Conservation (phyloP, 2,888 invertebrate species). For the Philereme vetulata region DNA sequence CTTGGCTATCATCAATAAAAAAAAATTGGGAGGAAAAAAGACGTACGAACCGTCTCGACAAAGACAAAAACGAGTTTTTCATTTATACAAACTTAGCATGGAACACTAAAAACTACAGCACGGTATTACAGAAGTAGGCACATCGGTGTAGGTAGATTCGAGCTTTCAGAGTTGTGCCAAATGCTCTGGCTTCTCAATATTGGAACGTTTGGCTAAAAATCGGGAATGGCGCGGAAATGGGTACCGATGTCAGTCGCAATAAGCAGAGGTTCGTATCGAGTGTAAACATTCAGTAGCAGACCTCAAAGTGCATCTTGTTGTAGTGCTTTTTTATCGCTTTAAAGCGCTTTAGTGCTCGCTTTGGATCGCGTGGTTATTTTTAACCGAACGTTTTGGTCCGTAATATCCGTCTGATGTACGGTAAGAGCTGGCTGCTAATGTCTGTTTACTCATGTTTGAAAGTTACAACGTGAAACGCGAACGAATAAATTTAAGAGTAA, state of each 20-base stretch:
- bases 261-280: slow-evolving; percentile 44
- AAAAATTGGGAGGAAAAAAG: too few species aligned
- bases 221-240: slow-evolving; percentile 63
- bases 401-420: slow-evolving; percentile 33
- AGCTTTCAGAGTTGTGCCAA: slow-evolving; percentile 55
- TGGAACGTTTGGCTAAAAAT: slow-evolving; percentile 64
- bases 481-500: slow-evolving; percentile 3
- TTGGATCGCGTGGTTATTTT: slow-evolving; percentile 48
- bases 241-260: slow-evolving; percentile 61
- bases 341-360: slow-evolving; percentile 38
- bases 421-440: slow-evolving; percentile 23
- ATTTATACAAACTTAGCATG: too few species aligned
- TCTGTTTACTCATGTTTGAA: slow-evolving; percentile 24
- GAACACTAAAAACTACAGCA: background rate
- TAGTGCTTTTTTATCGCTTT: slow-evolving; percentile 51
- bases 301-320: slow-evolving; percentile 50
- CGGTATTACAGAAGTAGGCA: background rate
- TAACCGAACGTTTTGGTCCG: slow-evolving; percentile 32
- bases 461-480: slow-evolving; percentile 8
- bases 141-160: slow-evolving; percentile 28
- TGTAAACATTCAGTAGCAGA: slow-evolving; percentile 58
- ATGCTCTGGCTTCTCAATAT: slow-evolving; percentile 59
- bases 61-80: too few species aligned
- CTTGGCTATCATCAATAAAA: too few species aligned
- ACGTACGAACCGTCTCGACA: too few species aligned